Percentiles rank a stretch among this genome's conserved stretches.
Conservation (phyloP, 2,113 vertebrate species). For the Romanogobio albipinnatus region DNA sequence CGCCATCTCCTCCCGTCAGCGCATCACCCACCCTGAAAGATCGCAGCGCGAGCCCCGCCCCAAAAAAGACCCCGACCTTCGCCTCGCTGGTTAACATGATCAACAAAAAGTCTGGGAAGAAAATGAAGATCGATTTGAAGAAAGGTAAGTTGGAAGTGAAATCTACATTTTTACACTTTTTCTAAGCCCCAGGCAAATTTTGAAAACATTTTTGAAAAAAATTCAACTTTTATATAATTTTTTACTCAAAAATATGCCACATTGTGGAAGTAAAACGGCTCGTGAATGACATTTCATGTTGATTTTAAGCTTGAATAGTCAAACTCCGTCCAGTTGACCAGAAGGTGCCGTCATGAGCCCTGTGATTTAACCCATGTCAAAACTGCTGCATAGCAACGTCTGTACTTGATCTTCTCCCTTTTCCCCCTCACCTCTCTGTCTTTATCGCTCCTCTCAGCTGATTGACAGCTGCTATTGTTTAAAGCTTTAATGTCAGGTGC, state of each 20-base stretch:
- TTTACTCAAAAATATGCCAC: neutral
- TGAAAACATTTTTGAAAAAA: too few species aligned
- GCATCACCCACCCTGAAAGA: conserved; percentile 67
- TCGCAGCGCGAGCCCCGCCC: conserved; percentile 63
- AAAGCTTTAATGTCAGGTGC: conserved; percentile 74
- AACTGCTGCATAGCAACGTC: neutral
- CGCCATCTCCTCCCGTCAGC: neutral
- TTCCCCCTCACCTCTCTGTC: conserved; percentile 43
- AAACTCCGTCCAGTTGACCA: neutral
- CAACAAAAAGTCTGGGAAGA: conserved; percentile 84
- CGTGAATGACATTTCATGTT: neutral
- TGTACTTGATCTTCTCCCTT: neutral
- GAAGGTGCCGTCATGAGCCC: neutral
- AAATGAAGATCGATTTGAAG: conserved; percentile 88
- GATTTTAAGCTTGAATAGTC: neutral
- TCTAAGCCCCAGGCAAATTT: neutral
- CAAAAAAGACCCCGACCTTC: conserved; percentile 68
- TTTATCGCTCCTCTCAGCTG: conserved; percentile 62
- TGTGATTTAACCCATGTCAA: neutral
- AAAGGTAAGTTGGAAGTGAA: conserved; percentile 82
- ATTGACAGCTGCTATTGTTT: conserved; percentile 74
- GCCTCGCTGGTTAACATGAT: conserved; percentile 75
- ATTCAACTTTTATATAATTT: too few species aligned
- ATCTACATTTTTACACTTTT: neutral
- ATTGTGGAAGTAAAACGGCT: neutral